Conservation (phyloP, 1,140 invertebrate species). For the Ruditapes philippinarum region DNA sequence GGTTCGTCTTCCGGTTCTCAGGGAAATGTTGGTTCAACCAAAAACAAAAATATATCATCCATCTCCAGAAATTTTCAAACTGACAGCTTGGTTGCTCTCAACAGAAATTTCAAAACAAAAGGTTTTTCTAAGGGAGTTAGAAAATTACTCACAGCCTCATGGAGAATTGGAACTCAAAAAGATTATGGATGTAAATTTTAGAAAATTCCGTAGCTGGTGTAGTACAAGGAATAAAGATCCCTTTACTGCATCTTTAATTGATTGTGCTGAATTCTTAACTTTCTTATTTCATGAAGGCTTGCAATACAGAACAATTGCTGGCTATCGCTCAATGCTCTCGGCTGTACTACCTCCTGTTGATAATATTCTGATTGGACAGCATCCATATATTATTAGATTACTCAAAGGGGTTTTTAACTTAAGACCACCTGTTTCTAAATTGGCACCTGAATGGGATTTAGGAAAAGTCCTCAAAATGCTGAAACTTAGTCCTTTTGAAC, state of each 20-base stretch:
- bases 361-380: background rate
- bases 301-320: constrained; percentile 12
- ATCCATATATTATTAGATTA: background rate
- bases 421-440: background rate
- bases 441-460: constrained; percentile 40
- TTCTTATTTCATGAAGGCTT: background rate
- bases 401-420: background rate
- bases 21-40: constrained; percentile 39
- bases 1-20: background rate
- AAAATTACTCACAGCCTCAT: constrained; percentile 4
- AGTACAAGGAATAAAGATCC: constrained; percentile 36
- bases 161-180: constrained; percentile 1
- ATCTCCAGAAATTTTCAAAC: background rate
- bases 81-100: constrained; percentile 49
- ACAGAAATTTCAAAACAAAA: constrained; percentile 18
- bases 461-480: background rate
- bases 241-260: constrained; percentile 2
- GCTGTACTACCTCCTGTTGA: background rate
- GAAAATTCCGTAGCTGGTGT: constrained; percentile 55
- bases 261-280: constrained; percentile 31
- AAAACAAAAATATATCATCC: constrained; percentile 1
- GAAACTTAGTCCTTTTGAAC: constrained; percentile 26
- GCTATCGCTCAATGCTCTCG: constrained; percentile 42
- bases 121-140: constrained; percentile 26
- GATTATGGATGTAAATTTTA: constrained; percentile 19